phyloP scores from a whole-genome alignment of 2,888 invertebrate genomes.

The Ochropleura plecta region DNA sequence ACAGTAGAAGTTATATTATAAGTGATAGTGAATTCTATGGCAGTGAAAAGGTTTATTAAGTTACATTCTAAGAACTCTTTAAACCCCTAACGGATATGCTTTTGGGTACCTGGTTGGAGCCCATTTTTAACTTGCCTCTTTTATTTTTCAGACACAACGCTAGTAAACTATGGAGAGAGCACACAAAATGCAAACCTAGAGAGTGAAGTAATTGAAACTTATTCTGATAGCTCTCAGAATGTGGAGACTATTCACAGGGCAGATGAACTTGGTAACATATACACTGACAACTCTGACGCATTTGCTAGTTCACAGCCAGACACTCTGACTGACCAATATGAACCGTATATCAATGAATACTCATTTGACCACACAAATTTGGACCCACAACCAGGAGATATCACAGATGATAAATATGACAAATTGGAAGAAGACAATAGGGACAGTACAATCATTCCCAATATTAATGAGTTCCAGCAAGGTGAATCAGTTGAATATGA shows the following conservation, averaged over 20 bases:
- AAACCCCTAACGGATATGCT: neutral
- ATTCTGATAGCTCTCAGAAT: slow-evolving; percentile 82
- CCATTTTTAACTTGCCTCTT: neutral
- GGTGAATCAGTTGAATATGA: slow-evolving; percentile 78
- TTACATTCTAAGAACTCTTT: neutral
- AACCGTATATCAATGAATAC: slow-evolving; percentile 84
- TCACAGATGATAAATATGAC: slow-evolving; percentile 71
- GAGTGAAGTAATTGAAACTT: slow-evolving; percentile 81
- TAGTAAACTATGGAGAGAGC: slow-evolving; percentile 85
- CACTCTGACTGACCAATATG: slow-evolving; percentile 82
- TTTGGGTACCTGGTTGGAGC: neutral
- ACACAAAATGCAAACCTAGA: slow-evolving; percentile 74
- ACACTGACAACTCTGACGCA: slow-evolving; percentile 82
- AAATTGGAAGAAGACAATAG: slow-evolving; percentile 66
- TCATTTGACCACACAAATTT: slow-evolving; percentile 78
- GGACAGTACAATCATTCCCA: slow-evolving; percentile 73
- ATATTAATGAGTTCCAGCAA: slow-evolving; percentile 80
- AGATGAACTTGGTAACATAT: slow-evolving; percentile 87
- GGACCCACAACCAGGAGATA: slow-evolving; percentile 72
- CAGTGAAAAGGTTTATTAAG: neutral
- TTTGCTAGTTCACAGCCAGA: slow-evolving; percentile 80
- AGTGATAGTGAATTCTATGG: no score
- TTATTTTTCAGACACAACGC: slow-evolving; percentile 81
- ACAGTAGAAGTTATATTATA: no score
- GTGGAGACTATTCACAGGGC: slow-evolving; percentile 81